These are phyloP conservation scores for Timema cristinae DNA, from an alignment of 2,888 invertebrate genomes.

Conservation along the genomic window DNA sequence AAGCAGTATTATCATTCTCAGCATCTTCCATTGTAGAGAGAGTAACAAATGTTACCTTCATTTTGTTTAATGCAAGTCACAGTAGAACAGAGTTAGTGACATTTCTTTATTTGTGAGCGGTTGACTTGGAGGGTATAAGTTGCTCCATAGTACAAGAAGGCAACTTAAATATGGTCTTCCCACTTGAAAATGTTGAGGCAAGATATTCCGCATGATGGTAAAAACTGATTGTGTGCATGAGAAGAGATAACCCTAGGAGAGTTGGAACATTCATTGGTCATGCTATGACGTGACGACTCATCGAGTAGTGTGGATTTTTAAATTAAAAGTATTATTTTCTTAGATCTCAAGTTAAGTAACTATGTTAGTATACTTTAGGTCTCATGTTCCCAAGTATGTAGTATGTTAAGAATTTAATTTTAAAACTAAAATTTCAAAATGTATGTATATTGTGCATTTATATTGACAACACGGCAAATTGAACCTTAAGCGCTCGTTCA, in stretches of 20 bases:
- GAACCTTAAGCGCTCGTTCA: no score
- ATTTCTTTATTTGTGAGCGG: no score
- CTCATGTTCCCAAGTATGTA: conserved; percentile 21
- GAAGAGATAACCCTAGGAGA: conserved; percentile 13
- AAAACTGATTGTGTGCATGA: conserved; percentile 24
- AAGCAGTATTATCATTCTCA: conserved; percentile 40
- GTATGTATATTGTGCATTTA: conserved; percentile 16
- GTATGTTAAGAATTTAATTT: conserved; percentile 11
- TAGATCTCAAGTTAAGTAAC: conserved; percentile 26
- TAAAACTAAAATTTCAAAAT: no score
- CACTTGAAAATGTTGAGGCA: background rate
- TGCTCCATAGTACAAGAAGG: background rate
- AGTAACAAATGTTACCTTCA: no score
- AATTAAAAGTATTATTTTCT: conserved; percentile 26
- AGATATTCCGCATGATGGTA: conserved; percentile 18
- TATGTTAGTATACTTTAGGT: conserved; percentile 24
- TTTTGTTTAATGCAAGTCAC: no score
- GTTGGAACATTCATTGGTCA: no score
- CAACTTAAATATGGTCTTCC: conserved; percentile 19
- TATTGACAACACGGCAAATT: conserved; percentile 4
- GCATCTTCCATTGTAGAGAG: conserved; percentile 30
- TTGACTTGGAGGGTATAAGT: no score
- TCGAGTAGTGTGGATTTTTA: background rate
- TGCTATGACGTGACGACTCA: no score
- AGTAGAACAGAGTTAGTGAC: no score